Evolutionary conservation across 2,797 vertebrate genomes (phyloP), one percentile per base, ranked within the genome.

Genomic region (Hydrocynus forskahlii): DNA sequence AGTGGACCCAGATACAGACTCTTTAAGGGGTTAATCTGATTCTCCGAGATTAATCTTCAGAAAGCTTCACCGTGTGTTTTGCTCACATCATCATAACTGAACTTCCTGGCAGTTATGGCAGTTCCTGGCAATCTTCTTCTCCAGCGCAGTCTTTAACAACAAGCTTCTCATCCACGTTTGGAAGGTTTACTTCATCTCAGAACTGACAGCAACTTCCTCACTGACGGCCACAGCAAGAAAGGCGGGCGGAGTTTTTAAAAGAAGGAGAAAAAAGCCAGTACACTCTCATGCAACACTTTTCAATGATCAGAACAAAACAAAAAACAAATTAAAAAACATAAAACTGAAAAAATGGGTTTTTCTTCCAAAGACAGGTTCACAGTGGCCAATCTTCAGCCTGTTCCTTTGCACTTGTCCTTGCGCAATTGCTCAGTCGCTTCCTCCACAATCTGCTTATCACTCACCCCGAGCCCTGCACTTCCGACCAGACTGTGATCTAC

Each of bases 401-500:
- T 23, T 62, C 57, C n/a, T 68, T 38, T 75, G 38, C 35, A 52
- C 57, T 72, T 10, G 43, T 62, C 25, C 69, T 73, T 57, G 50
- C 68, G 43, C 10, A 55, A 62, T 78, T 50, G 57, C 85, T 25
- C 57, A 52, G 14, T 12, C 9, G 4, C 14, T 16, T 16, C 52
- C 14, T 57, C 55, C 55, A n/a, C 55, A 57, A n/a, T n/a, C 55
- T 21, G 76, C 62, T 86, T 74, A 84, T 86, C 82, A 81, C 77
- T 73, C 76, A 86, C 21, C 83, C 68, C 16, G 48, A 81, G 75
- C 78, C 80, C 69, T 54, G 85, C 72, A 76, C 54, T 83, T 55
- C 78, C 70, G 23, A 83, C 57, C 80, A 84, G 50, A 83, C 60
- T 60, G 67, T 48, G 73, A 85, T 81, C 77, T 85, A 82, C 59